Evolutionary conservation across 2,113 vertebrate genomes (phyloP).

Genomic region (Oophaga pumilio): DNA sequence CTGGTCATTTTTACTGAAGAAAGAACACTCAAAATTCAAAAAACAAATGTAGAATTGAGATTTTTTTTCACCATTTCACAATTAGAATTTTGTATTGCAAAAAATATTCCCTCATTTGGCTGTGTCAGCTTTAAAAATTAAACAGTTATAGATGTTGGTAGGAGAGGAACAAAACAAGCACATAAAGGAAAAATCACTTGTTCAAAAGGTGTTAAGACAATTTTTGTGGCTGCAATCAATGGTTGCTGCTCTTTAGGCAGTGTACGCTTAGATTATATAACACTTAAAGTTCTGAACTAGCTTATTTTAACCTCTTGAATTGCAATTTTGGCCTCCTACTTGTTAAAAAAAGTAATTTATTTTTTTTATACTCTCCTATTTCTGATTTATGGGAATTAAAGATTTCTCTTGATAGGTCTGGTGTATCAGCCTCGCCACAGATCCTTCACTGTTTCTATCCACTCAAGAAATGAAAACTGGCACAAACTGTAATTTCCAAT

Average conservation of each 20-base stretch:
- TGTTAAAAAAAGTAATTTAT: conserved; percentile 30
- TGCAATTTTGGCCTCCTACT: not conserved
- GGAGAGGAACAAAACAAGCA: too few relatives aligned
- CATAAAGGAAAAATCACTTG: too few relatives aligned
- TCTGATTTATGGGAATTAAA: not conserved
- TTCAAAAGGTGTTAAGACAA: too few relatives aligned
- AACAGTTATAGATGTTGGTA: too few relatives aligned
- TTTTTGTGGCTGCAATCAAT: too few relatives aligned
- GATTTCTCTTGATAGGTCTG: not conserved
- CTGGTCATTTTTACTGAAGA: too few relatives aligned
- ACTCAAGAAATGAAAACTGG: conserved; percentile 44
- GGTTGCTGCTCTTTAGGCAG: not conserved
- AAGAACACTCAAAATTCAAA: too few relatives aligned
- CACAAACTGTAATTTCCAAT: conserved; percentile 50
- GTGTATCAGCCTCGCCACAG: not conserved
- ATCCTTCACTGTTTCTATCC: conserved; percentile 14
- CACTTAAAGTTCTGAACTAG: not conserved
- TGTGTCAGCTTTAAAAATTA: too few relatives aligned
- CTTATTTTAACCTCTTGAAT: conserved; percentile 17
- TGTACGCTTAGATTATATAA: not conserved
- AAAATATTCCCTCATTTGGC: too few relatives aligned
- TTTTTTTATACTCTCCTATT: not conserved
- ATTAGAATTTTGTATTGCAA: too few relatives aligned
- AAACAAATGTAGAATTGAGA: too few relatives aligned
- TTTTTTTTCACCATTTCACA: too few relatives aligned